Conservation (phyloP, 1,140 invertebrate species). For the Chymomyza costata region DNA sequence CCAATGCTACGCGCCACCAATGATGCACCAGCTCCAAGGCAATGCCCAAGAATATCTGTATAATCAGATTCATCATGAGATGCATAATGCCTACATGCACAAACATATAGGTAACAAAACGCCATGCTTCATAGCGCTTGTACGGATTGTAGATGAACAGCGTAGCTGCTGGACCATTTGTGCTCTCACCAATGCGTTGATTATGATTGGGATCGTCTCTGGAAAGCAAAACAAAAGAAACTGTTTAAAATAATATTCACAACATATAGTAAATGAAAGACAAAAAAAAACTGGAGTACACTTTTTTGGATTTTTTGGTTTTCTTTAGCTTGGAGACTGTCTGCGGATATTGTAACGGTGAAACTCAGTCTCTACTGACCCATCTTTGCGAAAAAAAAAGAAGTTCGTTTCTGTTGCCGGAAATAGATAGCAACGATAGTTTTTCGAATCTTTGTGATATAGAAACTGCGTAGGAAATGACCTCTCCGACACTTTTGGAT, state of each 20-base stretch:
- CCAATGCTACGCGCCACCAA: constrained; percentile 90
- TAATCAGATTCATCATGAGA: constrained; percentile 92
- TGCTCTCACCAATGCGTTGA: constrained; percentile 71
- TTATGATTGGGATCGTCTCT: constrained; percentile 70
- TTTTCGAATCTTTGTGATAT: too few relatives aligned
- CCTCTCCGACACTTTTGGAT: too few relatives aligned
- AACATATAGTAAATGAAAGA: not conserved
- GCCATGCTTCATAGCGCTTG: constrained; percentile 91
- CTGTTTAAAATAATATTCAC: too few relatives aligned
- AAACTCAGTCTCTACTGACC: too few relatives aligned
- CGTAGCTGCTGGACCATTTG: constrained; percentile 84
- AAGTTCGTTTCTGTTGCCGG: too few relatives aligned
- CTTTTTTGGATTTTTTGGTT: too few relatives aligned
- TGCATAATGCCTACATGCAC: constrained; percentile 94
- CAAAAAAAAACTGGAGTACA: not conserved
- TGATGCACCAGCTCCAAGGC: constrained; percentile 97
- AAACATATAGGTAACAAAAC: constrained; percentile 97
- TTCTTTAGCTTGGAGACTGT: too few relatives aligned
- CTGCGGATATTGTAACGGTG: too few relatives aligned
- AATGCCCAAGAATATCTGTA: constrained; percentile 94
- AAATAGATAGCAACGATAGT: too few relatives aligned
- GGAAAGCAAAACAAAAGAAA: not conserved
- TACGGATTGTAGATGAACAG: constrained; percentile 94
- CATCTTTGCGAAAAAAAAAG: too few relatives aligned
- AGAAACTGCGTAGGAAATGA: too few relatives aligned